These are phyloP conservation scores for Poeciliopsis gracilis DNA, from an alignment of 2,797 vertebrate genomes.

Conservation along the genomic window DNA sequence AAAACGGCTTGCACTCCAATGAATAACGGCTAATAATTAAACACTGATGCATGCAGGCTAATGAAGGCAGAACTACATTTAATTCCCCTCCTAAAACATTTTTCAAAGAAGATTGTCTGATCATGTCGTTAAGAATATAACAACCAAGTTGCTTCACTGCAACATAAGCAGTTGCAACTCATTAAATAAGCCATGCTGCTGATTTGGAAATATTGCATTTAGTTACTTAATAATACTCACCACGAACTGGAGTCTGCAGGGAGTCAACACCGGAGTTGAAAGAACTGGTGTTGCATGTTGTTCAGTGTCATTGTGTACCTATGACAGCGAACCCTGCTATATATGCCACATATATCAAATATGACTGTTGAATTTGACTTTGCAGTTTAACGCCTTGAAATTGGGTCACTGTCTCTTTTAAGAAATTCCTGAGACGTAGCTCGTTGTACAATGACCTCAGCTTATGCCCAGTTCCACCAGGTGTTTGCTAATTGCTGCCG, in stretches of 20 bases:
- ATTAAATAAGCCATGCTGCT: not conserved
- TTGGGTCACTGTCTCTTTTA: too few relatives aligned
- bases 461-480: too few relatives aligned
- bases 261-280: not conserved
- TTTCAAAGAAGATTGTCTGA: not conserved
- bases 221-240: not conserved
- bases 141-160: not conserved
- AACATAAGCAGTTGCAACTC: not conserved
- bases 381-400: too few relatives aligned
- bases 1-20: not conserved
- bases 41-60: not conserved
- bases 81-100: too few relatives aligned
- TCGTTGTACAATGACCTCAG: too few relatives aligned
- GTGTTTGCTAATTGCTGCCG: too few relatives aligned
- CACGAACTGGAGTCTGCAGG: not conserved
- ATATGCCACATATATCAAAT: too few relatives aligned
- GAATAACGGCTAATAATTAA: not conserved
- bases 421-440: too few relatives aligned
- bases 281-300: not conserved
- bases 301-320: not conserved
- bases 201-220: constrained; percentile 42
- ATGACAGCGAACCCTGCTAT: not conserved
- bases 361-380: too few relatives aligned
- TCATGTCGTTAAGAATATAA: not conserved
- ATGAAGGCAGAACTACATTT: not conserved